Base-by-base conservation (phyloP, 1,140 invertebrate species). In the Zaprionus gabonicus region DNA sequence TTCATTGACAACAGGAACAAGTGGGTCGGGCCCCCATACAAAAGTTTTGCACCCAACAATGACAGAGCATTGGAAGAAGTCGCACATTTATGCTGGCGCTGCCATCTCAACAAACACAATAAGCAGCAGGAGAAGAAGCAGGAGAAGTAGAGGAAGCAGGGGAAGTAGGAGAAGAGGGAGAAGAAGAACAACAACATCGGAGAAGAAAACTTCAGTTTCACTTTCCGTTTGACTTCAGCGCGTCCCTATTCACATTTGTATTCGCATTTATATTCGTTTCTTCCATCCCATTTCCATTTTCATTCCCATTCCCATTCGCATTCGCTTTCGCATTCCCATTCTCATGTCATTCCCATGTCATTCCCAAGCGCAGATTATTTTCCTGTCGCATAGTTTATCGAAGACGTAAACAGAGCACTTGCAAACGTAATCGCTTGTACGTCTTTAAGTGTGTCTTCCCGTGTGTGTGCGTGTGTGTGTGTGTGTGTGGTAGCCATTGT, bases 11-110 rank as follows among this genome's bases (percentile, higher is more conserved):
- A 31, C 49, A 63, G 41, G 17, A 55, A 57, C 31, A 70, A 64
- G 25, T 17, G 68, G 46, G 72, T 49, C 44, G 60, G 15, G 57
- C 78, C 75, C 82, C 84, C 71, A 56, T 74, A 88, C 84, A 74
- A 79, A 88, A 84, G 75, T 79, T 88, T 46, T 59, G 27, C 15
- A 59, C 49, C 70, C 64, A 65, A 71, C 56, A 70, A 70, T 69
- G 63, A 72, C 70, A 76, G 49, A 60, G 57, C 71, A 62, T 28
- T 44, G 27, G 27, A 23, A 28, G 67, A 49, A 51, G 46, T 59
- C 59, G 58, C 79, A 80, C 77, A 65, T 58, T 69, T 38, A 49
- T 65, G 66, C 66, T 31, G 62, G 53, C 55, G 57, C 66, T 31
- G 62, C 41, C 55, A 51, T 60, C 63, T 57, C 64, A 64, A 67